Evolutionary conservation across 30 jellyfish, hydroid and myxozoan species (phyloP).

Genomic region (Aurelia coerulea): DNA sequence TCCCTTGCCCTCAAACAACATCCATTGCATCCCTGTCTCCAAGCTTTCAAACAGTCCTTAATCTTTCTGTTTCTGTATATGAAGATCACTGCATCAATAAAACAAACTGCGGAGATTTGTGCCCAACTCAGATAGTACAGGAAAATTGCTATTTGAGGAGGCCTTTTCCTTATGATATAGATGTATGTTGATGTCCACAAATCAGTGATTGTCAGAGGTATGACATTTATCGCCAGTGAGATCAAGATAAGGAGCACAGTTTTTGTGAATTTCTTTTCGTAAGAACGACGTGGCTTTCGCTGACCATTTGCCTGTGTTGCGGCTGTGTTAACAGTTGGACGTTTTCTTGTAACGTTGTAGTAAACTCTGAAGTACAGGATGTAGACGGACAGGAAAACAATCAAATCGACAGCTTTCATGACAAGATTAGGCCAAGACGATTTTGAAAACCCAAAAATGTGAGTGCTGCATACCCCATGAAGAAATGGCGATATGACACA

Average conservation of each 20-base stretch:
- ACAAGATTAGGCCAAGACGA: neutral
- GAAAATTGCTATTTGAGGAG: neutral
- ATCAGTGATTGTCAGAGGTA: slow-evolving; percentile 2
- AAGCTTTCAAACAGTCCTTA: neutral
- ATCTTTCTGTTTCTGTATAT: neutral
- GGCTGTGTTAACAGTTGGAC: neutral
- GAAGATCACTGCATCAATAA: neutral
- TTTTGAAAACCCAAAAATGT: neutral
- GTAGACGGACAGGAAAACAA: neutral
- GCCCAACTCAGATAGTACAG: slow-evolving; percentile 1
- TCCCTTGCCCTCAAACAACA: too few relatives aligned
- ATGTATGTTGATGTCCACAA: neutral
- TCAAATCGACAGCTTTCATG: neutral
- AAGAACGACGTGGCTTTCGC: neutral
- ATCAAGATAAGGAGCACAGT: slow-evolving; percentile 3
- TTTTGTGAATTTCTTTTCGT: neutral
- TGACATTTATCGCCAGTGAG: neutral
- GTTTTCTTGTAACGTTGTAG: neutral
- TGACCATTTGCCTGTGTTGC: too few relatives aligned
- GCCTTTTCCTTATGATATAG: neutral
- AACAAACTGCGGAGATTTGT: neutral
- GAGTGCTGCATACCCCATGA: slow-evolving; percentile 15
- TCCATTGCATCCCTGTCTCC: too few relatives aligned
- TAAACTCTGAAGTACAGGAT: neutral
- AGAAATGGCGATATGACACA: neutral